Percentiles rank a stretch among this genome's conserved stretches.
phyloP scores from a whole-genome alignment of 1,140 invertebrate genomes.

The Microplitis mediator region DNA sequence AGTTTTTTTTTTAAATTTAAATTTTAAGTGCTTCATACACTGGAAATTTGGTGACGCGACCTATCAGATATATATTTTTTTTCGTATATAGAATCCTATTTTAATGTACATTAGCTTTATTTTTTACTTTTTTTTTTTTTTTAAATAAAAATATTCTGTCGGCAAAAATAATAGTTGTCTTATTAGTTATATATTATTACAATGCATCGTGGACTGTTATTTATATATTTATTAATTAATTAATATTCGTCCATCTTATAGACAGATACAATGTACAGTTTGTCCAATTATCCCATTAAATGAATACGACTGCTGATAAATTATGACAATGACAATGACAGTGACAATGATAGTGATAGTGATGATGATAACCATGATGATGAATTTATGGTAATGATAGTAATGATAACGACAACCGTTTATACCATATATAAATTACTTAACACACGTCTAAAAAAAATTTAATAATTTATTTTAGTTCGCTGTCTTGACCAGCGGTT shows the following conservation, averaged over 20 bases:
- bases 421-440: slow-evolving; percentile 16
- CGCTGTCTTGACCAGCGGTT: background rate
- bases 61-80: slow-evolving; percentile 38
- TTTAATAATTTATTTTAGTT: background rate
- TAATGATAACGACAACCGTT: slow-evolving; percentile 19
- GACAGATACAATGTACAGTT: slow-evolving; percentile 55
- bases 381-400: slow-evolving; percentile 33
- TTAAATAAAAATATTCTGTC: slow-evolving; percentile 34
- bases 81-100: slow-evolving; percentile 49
- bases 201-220: slow-evolving; percentile 29
- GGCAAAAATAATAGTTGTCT: slow-evolving; percentile 56
- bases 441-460: background rate
- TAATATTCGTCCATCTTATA: slow-evolving; percentile 46
- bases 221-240: background rate
- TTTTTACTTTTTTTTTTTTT: slow-evolving; percentile 39
- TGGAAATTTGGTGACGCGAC: too few relatives aligned
- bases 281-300: slow-evolving; percentile 33
- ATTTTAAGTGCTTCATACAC: too few relatives aligned
- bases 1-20: slow-evolving; percentile 44
- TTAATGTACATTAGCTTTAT: slow-evolving; percentile 56
- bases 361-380: slow-evolving; percentile 25
- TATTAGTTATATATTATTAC: slow-evolving; percentile 41
- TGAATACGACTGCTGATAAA: slow-evolving; percentile 17
- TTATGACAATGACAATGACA: slow-evolving; percentile 31
- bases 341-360: slow-evolving; percentile 30